A percentile compares a stretch with the other conserved stretches of the same genome.
Evolutionary conservation across 2,113 vertebrate species (phyloP).

Genomic region (Oenanthe melanoleuca): DNA sequence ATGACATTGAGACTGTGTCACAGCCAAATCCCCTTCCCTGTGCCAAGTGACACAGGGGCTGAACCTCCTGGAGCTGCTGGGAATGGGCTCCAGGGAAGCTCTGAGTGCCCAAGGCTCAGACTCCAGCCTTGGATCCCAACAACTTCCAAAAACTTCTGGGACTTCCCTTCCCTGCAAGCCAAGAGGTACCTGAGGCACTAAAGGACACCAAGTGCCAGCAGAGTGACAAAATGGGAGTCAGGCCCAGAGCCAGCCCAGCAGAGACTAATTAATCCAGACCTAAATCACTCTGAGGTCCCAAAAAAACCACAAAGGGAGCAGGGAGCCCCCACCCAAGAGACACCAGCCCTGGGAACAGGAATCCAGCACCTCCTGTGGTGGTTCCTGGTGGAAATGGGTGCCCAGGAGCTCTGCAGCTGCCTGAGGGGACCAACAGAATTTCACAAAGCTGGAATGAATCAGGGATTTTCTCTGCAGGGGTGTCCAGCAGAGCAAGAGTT

Average conservation of each 20-base stretch:
- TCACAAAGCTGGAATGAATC: not conserved
- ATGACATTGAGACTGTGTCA: not conserved
- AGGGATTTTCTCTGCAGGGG: not conserved
- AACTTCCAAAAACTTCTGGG: not conserved
- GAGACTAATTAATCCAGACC: not conserved
- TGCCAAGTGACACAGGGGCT: not conserved
- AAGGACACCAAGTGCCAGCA: not conserved
- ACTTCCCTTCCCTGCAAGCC: not conserved
- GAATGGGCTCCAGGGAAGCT: not conserved
- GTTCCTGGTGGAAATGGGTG: not conserved
- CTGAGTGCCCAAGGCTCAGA: not conserved
- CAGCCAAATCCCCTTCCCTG: not conserved
- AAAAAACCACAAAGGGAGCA: accelerated
- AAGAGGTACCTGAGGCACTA: not conserved
- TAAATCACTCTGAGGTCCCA: not conserved
- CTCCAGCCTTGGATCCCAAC: not conserved
- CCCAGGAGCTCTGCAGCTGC: not conserved
- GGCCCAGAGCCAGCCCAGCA: not conserved
- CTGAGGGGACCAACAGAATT: not conserved
- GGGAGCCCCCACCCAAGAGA: not conserved
- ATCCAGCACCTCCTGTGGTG: not conserved
- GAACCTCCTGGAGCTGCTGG: not conserved
- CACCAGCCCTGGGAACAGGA: not conserved
- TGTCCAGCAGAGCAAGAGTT: slow-evolving; percentile 32
- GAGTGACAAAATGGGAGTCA: accelerated